These are phyloP conservation scores for Tragopan temminckii DNA, from an alignment of 2,797 vertebrate genomes.

Conservation along the genomic window DNA sequence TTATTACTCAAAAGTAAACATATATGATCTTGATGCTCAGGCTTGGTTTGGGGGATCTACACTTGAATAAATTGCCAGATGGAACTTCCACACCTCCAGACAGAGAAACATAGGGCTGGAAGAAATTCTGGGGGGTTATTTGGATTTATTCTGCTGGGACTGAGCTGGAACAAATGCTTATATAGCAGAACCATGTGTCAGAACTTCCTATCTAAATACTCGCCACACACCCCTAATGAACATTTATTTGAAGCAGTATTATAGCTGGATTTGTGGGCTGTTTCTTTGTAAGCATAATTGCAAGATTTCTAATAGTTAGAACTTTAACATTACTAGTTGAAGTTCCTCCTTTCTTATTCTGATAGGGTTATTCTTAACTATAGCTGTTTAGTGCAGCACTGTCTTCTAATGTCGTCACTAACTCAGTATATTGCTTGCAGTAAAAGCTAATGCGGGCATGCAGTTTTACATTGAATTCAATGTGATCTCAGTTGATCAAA, in stretches of 20 bases:
- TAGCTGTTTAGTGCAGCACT: background rate
- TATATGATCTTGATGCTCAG: background rate
- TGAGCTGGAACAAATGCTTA: background rate
- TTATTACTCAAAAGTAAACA: background rate
- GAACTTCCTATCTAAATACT: background rate
- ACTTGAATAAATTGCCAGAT: background rate
- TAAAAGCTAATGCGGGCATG: background rate
- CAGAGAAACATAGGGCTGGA: background rate
- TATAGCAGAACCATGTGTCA: background rate
- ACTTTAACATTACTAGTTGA: background rate
- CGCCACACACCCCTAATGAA: accelerated
- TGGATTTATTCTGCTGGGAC: background rate
- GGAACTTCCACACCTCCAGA: background rate
- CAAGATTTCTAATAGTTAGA: background rate
- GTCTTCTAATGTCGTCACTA: background rate
- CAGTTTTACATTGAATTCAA: background rate
- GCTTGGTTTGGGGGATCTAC: background rate
- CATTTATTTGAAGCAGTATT: background rate
- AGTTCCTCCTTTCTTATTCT: background rate
- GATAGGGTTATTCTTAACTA: background rate
- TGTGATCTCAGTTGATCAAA: background rate
- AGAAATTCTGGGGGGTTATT: background rate
- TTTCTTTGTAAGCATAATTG: background rate
- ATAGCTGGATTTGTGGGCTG: background rate
- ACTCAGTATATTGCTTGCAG: background rate